Evolutionary conservation across 2,797 vertebrate species (phyloP), one percentile per base, ranked within the genome.

Genomic region (Simalia tracyae): DNA sequence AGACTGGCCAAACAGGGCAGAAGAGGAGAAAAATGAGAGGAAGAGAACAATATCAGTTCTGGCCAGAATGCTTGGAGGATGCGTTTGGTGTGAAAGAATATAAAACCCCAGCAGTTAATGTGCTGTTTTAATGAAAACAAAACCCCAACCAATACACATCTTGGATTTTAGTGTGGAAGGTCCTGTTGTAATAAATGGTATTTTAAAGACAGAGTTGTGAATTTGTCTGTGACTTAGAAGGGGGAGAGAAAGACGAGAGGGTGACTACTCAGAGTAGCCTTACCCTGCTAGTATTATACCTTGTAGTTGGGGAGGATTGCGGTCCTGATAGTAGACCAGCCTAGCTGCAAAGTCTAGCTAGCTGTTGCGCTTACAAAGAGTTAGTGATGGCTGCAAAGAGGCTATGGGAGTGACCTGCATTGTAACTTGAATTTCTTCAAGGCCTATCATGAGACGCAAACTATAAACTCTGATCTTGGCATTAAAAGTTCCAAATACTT

Each of bases 161-260:
- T 86, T 96, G 95, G 92, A 64, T 95, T 96, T 92, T 60, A 68
- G 93, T 93, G 94, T 87, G 89, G 89, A 92, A 93, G 95, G 93
- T 94, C 96, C 95, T 89, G 2, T 93, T 95, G 96, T 95, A 97
- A 97, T 97, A 97, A 97, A 97, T 85, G 95, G 93, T 94, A 36
- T 97, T 97, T 96, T 91, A 24, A 97, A 92, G 95, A 96, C 94
- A 95, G 91, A 50, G 0, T 86, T 50, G 92, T 95, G 90, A 81
- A 92, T 93, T 87, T 88, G 94, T 92, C 95, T 95, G 90, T 96
- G 91, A 94, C 93, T 94, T 92, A 86, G 93, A 93, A 26, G 5
- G 6, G 24, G 22, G 11, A 12, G 14, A 8, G 22, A 2, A 31
- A 66, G n/a, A 57, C 12, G 14, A 66, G 8, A 12, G 22, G 10